These are phyloP conservation scores for Callionymus lyra DNA, from an alignment of 2,113 vertebrate genomes.

Conservation along the genomic window DNA sequence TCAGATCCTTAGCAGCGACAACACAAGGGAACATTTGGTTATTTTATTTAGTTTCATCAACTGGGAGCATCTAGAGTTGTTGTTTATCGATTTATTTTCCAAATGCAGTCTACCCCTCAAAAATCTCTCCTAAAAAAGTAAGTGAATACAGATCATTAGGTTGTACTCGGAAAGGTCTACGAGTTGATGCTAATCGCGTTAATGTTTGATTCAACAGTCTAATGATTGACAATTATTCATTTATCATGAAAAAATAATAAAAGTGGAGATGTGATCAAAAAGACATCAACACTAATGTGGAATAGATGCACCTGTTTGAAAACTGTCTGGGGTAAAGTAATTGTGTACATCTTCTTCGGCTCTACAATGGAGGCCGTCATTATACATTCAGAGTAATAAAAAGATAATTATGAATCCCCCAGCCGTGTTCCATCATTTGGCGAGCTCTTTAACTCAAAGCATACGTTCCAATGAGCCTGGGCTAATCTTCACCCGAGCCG, in stretches of 20 bases:
- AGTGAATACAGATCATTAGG: too few species aligned
- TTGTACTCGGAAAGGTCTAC: too few species aligned
- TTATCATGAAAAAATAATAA: conserved; percentile 16
- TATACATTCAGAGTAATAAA: conserved; percentile 62
- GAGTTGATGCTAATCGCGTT: too few species aligned
- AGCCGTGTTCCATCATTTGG: conserved; percentile 61
- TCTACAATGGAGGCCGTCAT: conserved; percentile 64
- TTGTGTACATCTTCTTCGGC: conserved; percentile 48
- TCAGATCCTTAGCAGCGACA: too few species aligned
- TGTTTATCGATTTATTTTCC: too few species aligned
- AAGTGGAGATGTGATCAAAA: conserved; percentile 29
- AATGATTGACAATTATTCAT: conserved; percentile 7
- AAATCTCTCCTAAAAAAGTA: too few species aligned
- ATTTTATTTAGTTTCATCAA: too few species aligned
- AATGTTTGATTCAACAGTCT: conserved; percentile 1
- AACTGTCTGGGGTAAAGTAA: conserved; percentile 39
- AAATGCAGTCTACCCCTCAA: too few species aligned
- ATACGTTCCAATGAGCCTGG: conserved; percentile 58
- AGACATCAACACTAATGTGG: conserved; percentile 27
- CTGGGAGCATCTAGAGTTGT: too few species aligned
- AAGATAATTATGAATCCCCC: conserved; percentile 64
- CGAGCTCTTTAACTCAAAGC: conserved; percentile 65
- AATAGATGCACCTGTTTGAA: conserved; percentile 45
- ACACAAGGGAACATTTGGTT: too few species aligned
- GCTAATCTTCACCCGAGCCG: conserved; percentile 64